phyloP scores from a whole-genome alignment of 2,888 invertebrate genomes.

The Rotaria socialis region DNA sequence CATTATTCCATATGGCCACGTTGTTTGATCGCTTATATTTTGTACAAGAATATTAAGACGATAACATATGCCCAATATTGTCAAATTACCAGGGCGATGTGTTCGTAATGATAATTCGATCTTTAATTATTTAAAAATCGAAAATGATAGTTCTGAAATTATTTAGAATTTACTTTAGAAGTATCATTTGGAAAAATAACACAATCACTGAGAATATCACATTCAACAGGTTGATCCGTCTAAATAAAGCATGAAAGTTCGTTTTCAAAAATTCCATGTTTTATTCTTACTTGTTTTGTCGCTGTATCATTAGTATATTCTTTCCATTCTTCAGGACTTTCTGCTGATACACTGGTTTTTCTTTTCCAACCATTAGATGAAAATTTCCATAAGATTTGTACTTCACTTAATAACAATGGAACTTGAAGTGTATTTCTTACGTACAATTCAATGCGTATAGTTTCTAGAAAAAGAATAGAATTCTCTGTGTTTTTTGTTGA shows the following conservation, averaged over 20 bases:
- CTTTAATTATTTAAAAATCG: slow-evolving; percentile 50
- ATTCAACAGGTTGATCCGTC: background rate
- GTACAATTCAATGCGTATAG: slow-evolving; percentile 73
- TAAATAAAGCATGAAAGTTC: background rate
- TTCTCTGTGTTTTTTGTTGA: background rate
- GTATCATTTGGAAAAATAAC: slow-evolving; percentile 13
- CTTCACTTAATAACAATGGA: slow-evolving; percentile 68
- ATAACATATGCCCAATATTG: slow-evolving; percentile 71
- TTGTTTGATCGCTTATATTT: slow-evolving; percentile 59
- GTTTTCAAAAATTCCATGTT: background rate
- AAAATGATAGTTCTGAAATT: no score
- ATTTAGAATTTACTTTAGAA: background rate
- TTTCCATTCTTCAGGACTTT: slow-evolving; percentile 41
- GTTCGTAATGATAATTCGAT: slow-evolving; percentile 72
- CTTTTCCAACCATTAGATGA: slow-evolving; percentile 50
- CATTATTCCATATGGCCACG: background rate
- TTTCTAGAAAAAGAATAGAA: slow-evolving; percentile 64
- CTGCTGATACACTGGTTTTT: slow-evolving; percentile 51
- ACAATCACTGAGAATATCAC: slow-evolving; percentile 6
- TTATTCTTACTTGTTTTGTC: background rate
- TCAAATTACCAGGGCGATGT: slow-evolving; percentile 69
- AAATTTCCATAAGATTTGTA: slow-evolving; percentile 73
- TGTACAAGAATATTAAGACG: slow-evolving; percentile 7
- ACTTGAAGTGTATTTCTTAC: slow-evolving; percentile 74
- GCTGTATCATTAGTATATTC: background rate